These are phyloP conservation scores for Callyntrura guangdongensis DNA, from an alignment of 2,888 invertebrate genomes.

Conservation along the genomic window DNA sequence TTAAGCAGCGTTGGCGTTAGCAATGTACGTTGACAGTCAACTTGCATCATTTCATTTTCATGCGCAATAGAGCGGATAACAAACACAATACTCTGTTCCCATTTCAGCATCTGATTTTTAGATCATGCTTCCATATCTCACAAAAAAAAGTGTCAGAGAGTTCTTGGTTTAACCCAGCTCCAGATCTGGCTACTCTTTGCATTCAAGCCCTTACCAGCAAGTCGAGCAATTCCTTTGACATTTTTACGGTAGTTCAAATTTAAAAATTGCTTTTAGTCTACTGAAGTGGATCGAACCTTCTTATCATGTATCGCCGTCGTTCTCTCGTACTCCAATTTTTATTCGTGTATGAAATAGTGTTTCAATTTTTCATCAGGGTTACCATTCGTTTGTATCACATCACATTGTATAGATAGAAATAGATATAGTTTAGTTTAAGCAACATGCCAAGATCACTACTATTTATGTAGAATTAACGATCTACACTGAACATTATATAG, in stretches of 20 bases:
- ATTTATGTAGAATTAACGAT: neutral
- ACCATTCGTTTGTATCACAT: neutral
- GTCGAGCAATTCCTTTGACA: neutral
- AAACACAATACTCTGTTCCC: neutral
- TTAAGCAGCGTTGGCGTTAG: no score
- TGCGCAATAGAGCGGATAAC: neutral
- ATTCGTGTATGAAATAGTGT: conserved; percentile 3
- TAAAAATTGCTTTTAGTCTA: neutral
- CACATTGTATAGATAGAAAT: neutral
- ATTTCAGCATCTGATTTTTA: neutral
- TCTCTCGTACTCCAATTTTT: conserved; percentile 48
- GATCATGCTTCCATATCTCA: neutral
- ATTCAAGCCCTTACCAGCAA: neutral
- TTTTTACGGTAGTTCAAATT: conserved; percentile 8
- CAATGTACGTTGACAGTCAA: neutral
- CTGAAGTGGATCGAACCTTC: conserved; percentile 11
- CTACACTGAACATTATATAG: neutral
- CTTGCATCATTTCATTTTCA: neutral
- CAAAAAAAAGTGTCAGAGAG: neutral
- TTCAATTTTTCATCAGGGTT: conserved; percentile 48
- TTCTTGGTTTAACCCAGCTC: conserved; percentile 38
- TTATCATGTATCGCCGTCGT: neutral
- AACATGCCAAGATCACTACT: conserved; percentile 37
- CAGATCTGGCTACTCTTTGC: neutral
- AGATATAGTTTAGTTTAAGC: neutral